Conservation (phyloP, 2,113 vertebrate genomes). For the Astur gentilis region DNA sequence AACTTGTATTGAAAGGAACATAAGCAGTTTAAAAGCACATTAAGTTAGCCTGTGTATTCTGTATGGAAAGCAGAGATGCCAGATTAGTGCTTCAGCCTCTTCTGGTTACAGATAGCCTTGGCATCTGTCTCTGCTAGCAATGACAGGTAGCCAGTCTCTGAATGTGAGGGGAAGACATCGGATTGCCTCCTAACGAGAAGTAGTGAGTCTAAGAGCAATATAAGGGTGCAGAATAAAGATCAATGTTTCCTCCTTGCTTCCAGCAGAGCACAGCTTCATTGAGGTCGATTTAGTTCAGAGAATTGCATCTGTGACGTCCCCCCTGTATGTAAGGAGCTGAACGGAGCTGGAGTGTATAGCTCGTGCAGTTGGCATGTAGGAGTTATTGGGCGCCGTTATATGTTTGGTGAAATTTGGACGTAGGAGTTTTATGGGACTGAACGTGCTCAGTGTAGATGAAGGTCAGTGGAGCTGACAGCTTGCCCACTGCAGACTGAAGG, state of each 20-base stretch:
- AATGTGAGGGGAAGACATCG: background rate
- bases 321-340: background rate
- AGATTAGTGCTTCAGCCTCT: background rate
- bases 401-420: background rate
- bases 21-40: background rate
- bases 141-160: background rate
- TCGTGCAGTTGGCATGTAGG: slow-evolving; percentile 47
- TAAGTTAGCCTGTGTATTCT: background rate
- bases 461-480: slow-evolving; percentile 43
- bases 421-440: slow-evolving; percentile 26
- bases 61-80: background rate
- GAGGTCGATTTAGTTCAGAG: background rate
- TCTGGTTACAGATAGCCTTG: background rate
- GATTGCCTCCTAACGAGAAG: background rate
- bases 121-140: background rate
- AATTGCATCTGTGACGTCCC: background rate
- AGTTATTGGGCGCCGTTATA: background rate
- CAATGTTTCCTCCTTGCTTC: background rate
- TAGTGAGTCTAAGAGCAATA: background rate
- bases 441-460: slow-evolving; percentile 13
- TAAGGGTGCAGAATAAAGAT: background rate
- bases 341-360: background rate
- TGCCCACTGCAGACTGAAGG: slow-evolving; percentile 12
- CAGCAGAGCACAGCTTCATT: background rate
- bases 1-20: background rate